Evolutionary conservation across 2,113 vertebrate genomes (phyloP).

Genomic region (human (Homo sapiens)): DNA sequence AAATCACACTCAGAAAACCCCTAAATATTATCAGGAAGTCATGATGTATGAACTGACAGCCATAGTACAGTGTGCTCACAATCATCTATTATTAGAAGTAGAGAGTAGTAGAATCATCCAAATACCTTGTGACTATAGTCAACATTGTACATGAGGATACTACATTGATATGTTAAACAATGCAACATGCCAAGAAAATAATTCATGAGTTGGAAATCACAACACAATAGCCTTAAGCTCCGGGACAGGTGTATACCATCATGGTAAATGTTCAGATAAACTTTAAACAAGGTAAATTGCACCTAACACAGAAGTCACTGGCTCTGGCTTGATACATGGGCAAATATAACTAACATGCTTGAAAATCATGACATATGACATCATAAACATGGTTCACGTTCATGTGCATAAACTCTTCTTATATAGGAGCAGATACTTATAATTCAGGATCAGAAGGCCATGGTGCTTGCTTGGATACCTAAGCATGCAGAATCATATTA

Average conservation of each 20-base stretch:
- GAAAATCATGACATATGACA: background rate
- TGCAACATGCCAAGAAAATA: constrained; percentile 10
- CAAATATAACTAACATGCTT: background rate
- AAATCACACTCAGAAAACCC: background rate
- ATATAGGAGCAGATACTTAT: background rate
- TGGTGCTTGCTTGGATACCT: background rate
- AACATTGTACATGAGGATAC: background rate
- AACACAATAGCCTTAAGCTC: background rate
- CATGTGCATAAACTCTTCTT: background rate
- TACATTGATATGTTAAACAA: background rate
- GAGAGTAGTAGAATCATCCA: background rate
- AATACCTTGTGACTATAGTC: background rate
- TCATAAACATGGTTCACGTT: background rate
- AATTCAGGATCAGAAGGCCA: background rate
- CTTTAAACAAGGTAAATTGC: background rate
- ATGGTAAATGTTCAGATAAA: background rate
- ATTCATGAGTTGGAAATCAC: background rate
- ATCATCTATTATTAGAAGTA: constrained; percentile 21
- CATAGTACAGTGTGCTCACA: background rate
- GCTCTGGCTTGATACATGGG: background rate
- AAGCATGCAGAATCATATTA: background rate
- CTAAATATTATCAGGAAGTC: background rate
- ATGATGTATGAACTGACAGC: background rate
- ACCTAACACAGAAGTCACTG: background rate
- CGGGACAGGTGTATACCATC: background rate